Conservation (phyloP, 2,888 invertebrate genomes). For the Drosophila anomelani region DNA sequence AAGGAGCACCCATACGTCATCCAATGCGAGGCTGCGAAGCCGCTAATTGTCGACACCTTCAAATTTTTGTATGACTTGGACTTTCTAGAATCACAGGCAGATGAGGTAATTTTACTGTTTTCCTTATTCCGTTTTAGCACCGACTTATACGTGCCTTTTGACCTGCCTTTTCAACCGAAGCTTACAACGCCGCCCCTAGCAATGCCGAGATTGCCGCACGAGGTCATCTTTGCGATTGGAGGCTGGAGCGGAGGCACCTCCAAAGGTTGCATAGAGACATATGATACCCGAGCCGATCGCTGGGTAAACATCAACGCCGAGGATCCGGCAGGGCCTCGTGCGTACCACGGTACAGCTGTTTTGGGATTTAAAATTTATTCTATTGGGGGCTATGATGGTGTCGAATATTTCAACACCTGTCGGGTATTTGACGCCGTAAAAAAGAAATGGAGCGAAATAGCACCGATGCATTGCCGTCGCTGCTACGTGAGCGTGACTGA, state of each 20-base stretch:
- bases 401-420: slow-evolving; percentile 92
- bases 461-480: slow-evolving; percentile 95
- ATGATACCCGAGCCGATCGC: slow-evolving; percentile 94
- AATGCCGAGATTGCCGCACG: slow-evolving; percentile 93
- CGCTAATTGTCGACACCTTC: slow-evolving; percentile 95
- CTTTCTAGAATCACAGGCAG: slow-evolving; percentile 91
- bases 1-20: slow-evolving; percentile 95
- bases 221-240: slow-evolving; percentile 93
- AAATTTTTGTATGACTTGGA: slow-evolving; percentile 96
- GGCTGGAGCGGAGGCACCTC: slow-evolving; percentile 89
- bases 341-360: slow-evolving; percentile 97
- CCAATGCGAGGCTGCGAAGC: slow-evolving; percentile 92
- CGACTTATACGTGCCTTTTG: slow-evolving; percentile 56
- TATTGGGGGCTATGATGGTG: slow-evolving; percentile 96
- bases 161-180: slow-evolving; percentile 67
- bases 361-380: slow-evolving; percentile 93
- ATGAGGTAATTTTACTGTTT: slow-evolving; percentile 87
- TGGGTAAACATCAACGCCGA: slow-evolving; percentile 90
- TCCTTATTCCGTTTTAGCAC: slow-evolving; percentile 19
- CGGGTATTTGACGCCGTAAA: slow-evolving; percentile 94
- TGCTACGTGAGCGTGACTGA: slow-evolving; percentile 95
- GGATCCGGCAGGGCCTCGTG: slow-evolving; percentile 93
- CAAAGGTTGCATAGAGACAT: slow-evolving; percentile 91
- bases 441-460: slow-evolving; percentile 93
- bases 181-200: slow-evolving; percentile 93